Evolutionary conservation across 2,888 invertebrate species (phyloP), one percentile per base, ranked within the genome.

Genomic region (Chloromyia formosa): DNA sequence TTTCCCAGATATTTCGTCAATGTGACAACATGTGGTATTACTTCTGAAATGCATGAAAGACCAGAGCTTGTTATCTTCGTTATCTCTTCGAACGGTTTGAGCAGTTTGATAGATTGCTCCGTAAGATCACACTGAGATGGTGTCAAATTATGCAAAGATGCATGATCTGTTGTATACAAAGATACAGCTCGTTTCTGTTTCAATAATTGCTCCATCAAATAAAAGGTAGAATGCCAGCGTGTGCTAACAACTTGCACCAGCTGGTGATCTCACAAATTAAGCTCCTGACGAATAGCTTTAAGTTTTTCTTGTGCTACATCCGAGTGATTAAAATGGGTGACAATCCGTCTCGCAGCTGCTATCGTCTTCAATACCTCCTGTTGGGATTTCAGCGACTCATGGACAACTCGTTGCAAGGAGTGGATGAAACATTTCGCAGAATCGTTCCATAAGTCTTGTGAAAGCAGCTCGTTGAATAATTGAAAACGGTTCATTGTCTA

Each of bases 301-400:
- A 79, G 68, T 74, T 80, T 78, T 75, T 79, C 76, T 77, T 79
- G 79, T 61, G 77, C 78, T 74, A 74, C 74, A 49, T 77, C 75
- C 54, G 78, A 79, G 74, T 78, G 77, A 69, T 80, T 79, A 76
- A 80, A 80, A 58, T 80, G 80, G 10, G 77, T 77, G 40, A 79
- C 78, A 75, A 78, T 77, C 68, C 76, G 61, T 62, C 72, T 69
- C 40, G 56, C 74, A 76, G 56, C 66, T 23, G n/a, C 22, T 60
- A 76, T 71, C 76, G 71, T 77, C 75, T 75, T 74, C 72, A 64
- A 35, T 73, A 78, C 74, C 73, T 74, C 77, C 35, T 73, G 16
- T 45, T 79, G 78, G 18, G 68, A 53, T 35, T 78, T 78, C 10
- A 79, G 68, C 18, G 76, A 78, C 56, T 75, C 76, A 75, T 76